Evolutionary conservation across 2,888 invertebrate genomes (phyloP), one percentile per base, ranked within the genome.

Genomic region (Pristionchus entomophagus): DNA sequence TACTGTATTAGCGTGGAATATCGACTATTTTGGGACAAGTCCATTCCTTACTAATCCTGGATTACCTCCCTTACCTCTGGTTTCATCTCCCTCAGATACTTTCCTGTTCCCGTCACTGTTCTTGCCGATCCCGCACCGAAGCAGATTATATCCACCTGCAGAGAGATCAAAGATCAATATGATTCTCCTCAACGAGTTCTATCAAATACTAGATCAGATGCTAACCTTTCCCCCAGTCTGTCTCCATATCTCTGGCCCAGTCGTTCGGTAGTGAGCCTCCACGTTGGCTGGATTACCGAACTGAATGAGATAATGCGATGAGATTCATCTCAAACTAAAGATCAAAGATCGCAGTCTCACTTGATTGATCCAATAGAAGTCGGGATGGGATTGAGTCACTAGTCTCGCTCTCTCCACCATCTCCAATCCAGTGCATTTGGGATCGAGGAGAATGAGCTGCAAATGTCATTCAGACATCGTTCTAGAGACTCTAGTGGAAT

Each of bases 231-330:
- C 92, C n/a, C 89, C 87, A 14, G 93, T 92, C 86, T 93, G 92
- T 29, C 86, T 45, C 91, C 91, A 93, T 38, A 93, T 93, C 87
- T 92, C 93, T 12, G 92, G 92, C 10, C 92, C 93, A 0, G 93
- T 93, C 10, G 90, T 91, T 84, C 87, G 88, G 78, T 92, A 91
- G 87, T 93, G 92, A 26, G 91, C 91, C 49, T 88, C 87, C 10
- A 91, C 91, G 84, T 93, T 92, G 73, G 90, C 91, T 0, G 90
- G 90, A 87, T 93, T 92, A 38, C 89, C 91, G 88, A 92, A 92
- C 88, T 92, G 87, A 80, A n/a, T n/a, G 26, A 35, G 35, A n/a
- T 14, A 26, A n/a, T 41, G 4, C 29, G n/a, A n/a, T n/a, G n/a
- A n/a, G n/a, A n/a, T n/a, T n/a, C n/a, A 77, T 45, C 26, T 12